A percentile compares a stretch with the other conserved stretches of the same genome.
Evolutionary conservation across 23 tunicate genomes (phyloP).

Genomic region (Clavelina lepadiformis): DNA sequence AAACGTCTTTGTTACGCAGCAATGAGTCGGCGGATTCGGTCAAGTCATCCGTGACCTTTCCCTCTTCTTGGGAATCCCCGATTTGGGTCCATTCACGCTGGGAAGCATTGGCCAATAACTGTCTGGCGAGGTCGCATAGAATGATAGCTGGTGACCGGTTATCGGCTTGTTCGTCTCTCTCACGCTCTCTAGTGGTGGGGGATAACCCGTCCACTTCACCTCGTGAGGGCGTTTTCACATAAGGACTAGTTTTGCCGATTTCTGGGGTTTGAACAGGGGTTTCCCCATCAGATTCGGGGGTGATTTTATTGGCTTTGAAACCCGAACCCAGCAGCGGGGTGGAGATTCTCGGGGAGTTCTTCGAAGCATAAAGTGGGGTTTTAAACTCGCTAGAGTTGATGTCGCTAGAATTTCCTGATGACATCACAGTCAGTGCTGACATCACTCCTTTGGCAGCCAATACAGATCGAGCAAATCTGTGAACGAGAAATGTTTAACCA

Average conservation of each 20-base stretch:
- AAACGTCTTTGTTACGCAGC: too few relatives aligned
- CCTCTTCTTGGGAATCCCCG: conserved; percentile 29
- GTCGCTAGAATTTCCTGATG: conserved; percentile 1
- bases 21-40: too few relatives aligned
- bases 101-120: conserved; percentile 14
- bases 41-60: too few relatives aligned
- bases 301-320: neutral
- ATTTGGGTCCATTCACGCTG: conserved; percentile 3
- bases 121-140: conserved; percentile 31
- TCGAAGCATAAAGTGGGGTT: conserved; percentile 31
- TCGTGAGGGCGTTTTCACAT: conserved; percentile 22
- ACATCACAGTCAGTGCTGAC: conserved; percentile 38
- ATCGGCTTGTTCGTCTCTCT: neutral
- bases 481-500: too few relatives aligned
- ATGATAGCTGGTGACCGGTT: conserved; percentile 14
- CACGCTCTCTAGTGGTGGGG: conserved; percentile 36
- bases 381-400: conserved; percentile 44
- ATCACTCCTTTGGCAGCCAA: conserved; percentile 41
- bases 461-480: conserved; percentile 35
- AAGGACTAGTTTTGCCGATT: conserved; percentile 10
- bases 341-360: conserved; percentile 39
- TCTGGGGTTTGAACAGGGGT: conserved; percentile 36
- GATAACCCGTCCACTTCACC: conserved; percentile 1
- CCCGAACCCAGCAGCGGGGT: conserved; percentile 9
- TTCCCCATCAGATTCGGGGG: conserved; percentile 1